A percentile compares a stretch with the other conserved stretches of the same genome.
phyloP scores from a whole-genome alignment of 1,140 invertebrate genomes.

The Cherax quadricarinatus region DNA sequence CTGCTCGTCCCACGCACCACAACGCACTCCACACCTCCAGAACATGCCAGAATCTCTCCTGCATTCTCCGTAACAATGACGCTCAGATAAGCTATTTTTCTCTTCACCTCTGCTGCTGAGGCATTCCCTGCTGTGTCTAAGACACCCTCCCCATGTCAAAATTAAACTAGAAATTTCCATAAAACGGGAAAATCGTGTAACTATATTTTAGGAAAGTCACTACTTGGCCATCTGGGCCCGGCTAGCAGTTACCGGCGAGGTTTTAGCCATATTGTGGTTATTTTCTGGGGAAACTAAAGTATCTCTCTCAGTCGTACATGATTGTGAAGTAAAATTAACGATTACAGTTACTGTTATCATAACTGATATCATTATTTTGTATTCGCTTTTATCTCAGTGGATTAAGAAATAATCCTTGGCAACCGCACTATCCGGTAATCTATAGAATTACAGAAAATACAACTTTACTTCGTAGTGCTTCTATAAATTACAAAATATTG shows the following conservation, averaged over 20 bases:
- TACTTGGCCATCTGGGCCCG: background rate
- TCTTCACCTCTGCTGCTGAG: too few species aligned
- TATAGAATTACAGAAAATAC: too few species aligned
- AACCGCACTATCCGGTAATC: too few species aligned
- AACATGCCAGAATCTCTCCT: conserved; percentile 39
- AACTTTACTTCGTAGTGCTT: too few species aligned
- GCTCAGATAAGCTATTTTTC: background rate
- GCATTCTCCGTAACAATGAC: background rate
- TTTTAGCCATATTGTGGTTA: background rate
- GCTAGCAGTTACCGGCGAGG: background rate
- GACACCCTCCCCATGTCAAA: too few species aligned
- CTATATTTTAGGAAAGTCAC: background rate
- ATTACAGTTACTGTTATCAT: background rate
- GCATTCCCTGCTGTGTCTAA: too few species aligned
- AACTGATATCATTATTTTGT: too few species aligned
- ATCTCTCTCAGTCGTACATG: background rate
- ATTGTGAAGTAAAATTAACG: background rate
- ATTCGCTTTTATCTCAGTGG: too few species aligned
- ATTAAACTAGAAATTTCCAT: too few species aligned
- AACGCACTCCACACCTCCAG: background rate
- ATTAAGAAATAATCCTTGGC: too few species aligned
- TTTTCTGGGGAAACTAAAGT: conserved; percentile 7
- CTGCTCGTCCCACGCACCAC: conserved; percentile 32
- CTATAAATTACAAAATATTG: too few species aligned
- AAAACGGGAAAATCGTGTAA: too few species aligned